Percentiles rank a stretch among this genome's conserved stretches.
phyloP scores from a whole-genome alignment of 2,888 invertebrate species.

The Phortica magna region DNA sequence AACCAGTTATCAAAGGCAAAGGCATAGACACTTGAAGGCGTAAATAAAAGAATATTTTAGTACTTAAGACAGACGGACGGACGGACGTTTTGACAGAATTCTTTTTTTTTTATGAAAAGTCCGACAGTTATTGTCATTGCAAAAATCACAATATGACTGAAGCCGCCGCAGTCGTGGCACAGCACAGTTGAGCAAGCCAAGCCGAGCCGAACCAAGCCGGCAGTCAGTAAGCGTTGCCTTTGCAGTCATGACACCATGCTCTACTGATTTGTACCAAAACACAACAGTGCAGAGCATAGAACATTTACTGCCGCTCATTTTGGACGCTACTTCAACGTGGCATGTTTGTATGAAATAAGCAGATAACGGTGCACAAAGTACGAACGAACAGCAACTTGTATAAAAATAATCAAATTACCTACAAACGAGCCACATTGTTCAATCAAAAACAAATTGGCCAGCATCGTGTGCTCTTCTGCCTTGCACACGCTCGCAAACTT shows the following conservation, averaged over 20 bases:
- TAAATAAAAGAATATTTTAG: not conserved
- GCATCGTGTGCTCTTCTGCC: not conserved
- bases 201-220: no score
- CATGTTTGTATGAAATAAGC: constrained; percentile 4
- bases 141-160: not conserved
- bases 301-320: no score
- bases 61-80: not conserved
- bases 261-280: no score
- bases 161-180: not conserved
- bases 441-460: constrained; percentile 24
- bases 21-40: no score
- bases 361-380: not conserved
- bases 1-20: no score
- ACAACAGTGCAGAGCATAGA: no score
- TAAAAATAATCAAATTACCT: constrained; percentile 29
- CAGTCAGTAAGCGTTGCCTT: no score
- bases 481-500: not conserved
- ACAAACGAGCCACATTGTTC: constrained; percentile 33
- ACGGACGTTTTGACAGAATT: no score
- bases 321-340: no score
- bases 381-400: not conserved
- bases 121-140: not conserved
- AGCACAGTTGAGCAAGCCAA: no score
- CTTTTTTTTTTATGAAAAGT: no score
- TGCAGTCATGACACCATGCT: no score